Conservation (phyloP, 2,113 vertebrate species). For the Uria aalge region DNA sequence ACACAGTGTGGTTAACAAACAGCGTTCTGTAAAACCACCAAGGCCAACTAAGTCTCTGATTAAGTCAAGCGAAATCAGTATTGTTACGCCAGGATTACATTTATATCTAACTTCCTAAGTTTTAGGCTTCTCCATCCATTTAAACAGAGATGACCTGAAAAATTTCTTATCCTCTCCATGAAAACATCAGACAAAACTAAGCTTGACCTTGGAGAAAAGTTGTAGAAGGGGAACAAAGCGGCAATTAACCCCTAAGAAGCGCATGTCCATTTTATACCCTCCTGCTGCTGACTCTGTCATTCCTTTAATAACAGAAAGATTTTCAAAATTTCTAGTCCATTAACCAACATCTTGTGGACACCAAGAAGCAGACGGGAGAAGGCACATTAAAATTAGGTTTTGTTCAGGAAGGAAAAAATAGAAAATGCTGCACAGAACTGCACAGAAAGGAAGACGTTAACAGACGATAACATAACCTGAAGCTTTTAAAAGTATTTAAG, state of each 20-base stretch:
- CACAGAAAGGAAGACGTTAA: neutral
- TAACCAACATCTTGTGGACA: neutral
- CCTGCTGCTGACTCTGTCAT: constrained; percentile 5
- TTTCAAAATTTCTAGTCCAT: constrained; percentile 24
- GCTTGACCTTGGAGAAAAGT: neutral
- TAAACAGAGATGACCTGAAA: neutral
- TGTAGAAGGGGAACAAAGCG: neutral
- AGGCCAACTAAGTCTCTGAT: constrained; percentile 8
- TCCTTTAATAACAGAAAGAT: neutral
- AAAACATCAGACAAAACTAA: neutral
- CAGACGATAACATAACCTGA: neutral
- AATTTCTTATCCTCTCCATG: neutral
- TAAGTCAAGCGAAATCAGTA: neutral
- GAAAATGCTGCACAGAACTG: neutral
- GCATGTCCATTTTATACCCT: neutral
- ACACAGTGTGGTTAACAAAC: constrained; percentile 16
- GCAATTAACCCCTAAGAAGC: constrained; percentile 3
- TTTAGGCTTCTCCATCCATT: neutral
- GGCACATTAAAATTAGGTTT: neutral
- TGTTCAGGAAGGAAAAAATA: neutral
- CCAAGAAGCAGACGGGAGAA: neutral
- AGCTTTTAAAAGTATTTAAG: neutral
- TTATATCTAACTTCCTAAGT: neutral
- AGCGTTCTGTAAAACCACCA: constrained; percentile 14
- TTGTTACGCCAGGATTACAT: neutral